A percentile compares a stretch with the other conserved stretches of the same genome.
phyloP scores from a whole-genome alignment of 1,140 invertebrate genomes.

The Drosophila sproati region DNA sequence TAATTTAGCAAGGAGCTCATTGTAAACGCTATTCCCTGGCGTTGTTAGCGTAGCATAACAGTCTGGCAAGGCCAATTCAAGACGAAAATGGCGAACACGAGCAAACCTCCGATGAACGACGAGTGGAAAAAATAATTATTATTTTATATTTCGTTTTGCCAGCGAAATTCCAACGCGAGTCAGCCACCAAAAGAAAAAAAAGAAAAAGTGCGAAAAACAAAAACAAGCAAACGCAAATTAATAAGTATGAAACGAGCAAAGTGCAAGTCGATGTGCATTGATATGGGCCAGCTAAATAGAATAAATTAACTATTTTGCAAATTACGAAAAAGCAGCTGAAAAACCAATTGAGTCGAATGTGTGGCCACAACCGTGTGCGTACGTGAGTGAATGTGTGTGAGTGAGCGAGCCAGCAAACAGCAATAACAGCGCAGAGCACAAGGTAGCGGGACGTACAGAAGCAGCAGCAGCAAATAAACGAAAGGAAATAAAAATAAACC shows the following conservation, averaged over 20 bases:
- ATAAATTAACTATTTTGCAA: conserved; percentile 74
- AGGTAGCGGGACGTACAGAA: conserved; percentile 32
- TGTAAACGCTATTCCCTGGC: background rate
- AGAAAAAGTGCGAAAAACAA: conserved; percentile 62
- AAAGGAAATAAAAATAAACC: conserved; percentile 60
- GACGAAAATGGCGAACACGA: conserved; percentile 82
- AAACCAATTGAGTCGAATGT: conserved; percentile 56
- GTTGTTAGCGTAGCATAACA: background rate
- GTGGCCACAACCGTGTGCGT: conserved; percentile 42
- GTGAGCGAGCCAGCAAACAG: conserved; percentile 33
- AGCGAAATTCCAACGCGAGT: conserved; percentile 74
- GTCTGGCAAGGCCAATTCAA: conserved; percentile 51
- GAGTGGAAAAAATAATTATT: conserved; percentile 84
- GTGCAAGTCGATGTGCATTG: conserved; percentile 47
- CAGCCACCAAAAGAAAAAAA: conserved; percentile 32
- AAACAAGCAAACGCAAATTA: conserved; percentile 11
- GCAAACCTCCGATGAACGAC: conserved; percentile 78
- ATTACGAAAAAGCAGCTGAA: conserved; percentile 76
- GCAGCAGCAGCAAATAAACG: conserved; percentile 38
- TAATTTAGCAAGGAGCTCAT: too few relatives aligned
- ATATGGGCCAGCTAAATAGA: conserved; percentile 58
- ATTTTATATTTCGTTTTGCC: conserved; percentile 84
- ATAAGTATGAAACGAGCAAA: conserved; percentile 60
- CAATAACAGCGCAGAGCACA: conserved; percentile 31
- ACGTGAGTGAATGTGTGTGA: conserved; percentile 24